These are phyloP conservation scores for Agrilus cyanescens DNA, from an alignment of 2,888 invertebrate genomes.

Conservation along the genomic window DNA sequence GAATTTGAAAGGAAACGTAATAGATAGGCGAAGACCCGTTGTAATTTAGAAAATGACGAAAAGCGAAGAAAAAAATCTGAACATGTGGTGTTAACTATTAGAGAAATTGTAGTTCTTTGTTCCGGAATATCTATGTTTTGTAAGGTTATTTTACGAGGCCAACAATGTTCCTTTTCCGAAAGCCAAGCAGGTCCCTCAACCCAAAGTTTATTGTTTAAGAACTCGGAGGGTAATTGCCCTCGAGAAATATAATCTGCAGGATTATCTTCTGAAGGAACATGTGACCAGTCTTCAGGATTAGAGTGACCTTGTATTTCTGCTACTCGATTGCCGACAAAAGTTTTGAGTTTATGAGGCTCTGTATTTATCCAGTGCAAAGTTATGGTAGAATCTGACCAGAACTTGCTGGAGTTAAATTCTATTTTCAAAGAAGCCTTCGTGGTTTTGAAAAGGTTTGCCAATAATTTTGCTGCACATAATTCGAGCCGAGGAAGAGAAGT, in stretches of 20 bases:
- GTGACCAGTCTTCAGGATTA: slow-evolving; percentile 4
- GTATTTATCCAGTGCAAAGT: slow-evolving; percentile 1
- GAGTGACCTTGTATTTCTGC: slow-evolving; percentile 6
- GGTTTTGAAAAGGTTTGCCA: too few relatives aligned
- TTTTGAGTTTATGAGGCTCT: neutral
- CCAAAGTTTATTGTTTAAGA: slow-evolving; percentile 8
- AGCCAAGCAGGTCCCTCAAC: slow-evolving; percentile 6
- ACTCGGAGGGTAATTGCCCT: slow-evolving; percentile 6
- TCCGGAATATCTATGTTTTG: neutral
- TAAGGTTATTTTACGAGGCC: neutral
- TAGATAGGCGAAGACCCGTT: neutral
- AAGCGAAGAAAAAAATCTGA: too few relatives aligned
- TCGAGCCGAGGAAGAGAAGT: slow-evolving; percentile 1
- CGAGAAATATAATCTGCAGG: too few relatives aligned
- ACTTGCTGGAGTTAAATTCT: neutral
- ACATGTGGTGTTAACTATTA: neutral
- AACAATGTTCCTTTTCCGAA: neutral
- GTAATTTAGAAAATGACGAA: neutral
- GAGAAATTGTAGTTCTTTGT: neutral
- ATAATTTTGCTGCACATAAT: too few relatives aligned
- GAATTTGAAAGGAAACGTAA: slow-evolving; percentile 1
- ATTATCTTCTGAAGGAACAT: slow-evolving; percentile 10
- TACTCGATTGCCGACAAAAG: slow-evolving; percentile 4
- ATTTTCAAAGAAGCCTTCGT: neutral
- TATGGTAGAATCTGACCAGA: neutral